These are phyloP conservation scores for Ceryle rudis DNA, from an alignment of 2,797 vertebrate genomes.

Conservation along the genomic window DNA sequence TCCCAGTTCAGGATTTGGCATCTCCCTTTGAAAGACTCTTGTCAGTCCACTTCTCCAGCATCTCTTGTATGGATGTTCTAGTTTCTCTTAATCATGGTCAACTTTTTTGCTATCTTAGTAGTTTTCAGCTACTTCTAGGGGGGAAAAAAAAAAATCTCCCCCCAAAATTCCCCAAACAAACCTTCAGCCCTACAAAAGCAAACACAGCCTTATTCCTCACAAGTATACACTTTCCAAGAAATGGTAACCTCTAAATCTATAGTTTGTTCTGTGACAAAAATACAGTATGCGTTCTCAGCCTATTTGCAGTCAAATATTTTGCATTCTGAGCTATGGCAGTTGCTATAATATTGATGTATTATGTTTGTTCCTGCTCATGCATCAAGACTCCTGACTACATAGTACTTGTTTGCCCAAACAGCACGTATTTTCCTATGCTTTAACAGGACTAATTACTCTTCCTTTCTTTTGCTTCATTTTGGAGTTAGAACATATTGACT, in stretches of 20 bases:
- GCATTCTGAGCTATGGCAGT: neutral
- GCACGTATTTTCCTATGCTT: neutral
- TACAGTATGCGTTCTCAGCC: neutral
- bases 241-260: conserved; percentile 3
- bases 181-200: neutral
- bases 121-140: neutral
- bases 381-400: neutral
- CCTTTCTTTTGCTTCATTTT: neutral
- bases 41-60: neutral
- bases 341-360: neutral
- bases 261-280: conserved; percentile 26
- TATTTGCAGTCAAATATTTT: conserved; percentile 52
- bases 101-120: conserved; percentile 14
- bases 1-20: neutral
- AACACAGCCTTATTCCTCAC: neutral
- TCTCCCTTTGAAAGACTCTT: neutral
- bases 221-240: neutral
- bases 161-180: neutral
- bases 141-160: no score
- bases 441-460: neutral
- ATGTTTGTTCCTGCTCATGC: neutral
- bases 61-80: neutral
- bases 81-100: conserved; percentile 19
- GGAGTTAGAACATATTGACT: neutral
- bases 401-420: neutral